Evolutionary conservation across 2,888 invertebrate genomes (phyloP).

Genomic region (Lycia hirtaria): DNA sequence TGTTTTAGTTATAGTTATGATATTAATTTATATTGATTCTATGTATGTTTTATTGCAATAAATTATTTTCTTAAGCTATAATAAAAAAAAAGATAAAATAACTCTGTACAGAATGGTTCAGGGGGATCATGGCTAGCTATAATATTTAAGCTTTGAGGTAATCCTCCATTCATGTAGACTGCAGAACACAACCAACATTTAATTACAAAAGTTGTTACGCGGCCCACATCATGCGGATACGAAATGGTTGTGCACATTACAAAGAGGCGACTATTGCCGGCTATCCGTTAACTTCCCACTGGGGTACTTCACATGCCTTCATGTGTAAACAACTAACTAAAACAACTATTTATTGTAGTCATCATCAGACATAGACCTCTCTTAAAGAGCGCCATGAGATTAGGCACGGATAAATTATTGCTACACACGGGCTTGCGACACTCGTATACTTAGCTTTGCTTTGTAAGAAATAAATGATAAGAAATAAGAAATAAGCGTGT

Average conservation of each 20-base stretch:
- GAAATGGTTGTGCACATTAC: constrained; percentile 53
- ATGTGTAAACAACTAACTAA: constrained; percentile 2
- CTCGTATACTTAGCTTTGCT: no score
- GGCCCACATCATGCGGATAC: constrained; percentile 32
- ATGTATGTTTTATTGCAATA: no score
- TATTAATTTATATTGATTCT: no score
- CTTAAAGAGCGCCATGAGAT: no score
- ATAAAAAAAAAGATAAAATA: not conserved
- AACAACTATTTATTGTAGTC: no score
- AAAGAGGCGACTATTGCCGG: constrained; percentile 49
- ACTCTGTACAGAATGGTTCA: not conserved
- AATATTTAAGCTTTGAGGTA: constrained; percentile 2
- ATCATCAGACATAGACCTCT: no score
- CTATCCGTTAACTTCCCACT: constrained; percentile 57
- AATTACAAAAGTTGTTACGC: constrained; percentile 31
- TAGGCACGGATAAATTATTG: no score
- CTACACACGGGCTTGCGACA: no score
- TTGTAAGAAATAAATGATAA: no score
- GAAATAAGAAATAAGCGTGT: no score
- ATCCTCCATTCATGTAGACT: constrained; percentile 12
- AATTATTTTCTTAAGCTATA: no score
- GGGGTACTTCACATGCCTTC: constrained; percentile 42
- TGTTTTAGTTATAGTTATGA: no score
- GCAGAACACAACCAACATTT: constrained; percentile 25
- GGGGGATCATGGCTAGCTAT: not conserved